A percentile compares a stretch with the other conserved stretches of the same genome.
Conservation (phyloP, 2,113 vertebrate genomes). For the Mixornis gularis region DNA sequence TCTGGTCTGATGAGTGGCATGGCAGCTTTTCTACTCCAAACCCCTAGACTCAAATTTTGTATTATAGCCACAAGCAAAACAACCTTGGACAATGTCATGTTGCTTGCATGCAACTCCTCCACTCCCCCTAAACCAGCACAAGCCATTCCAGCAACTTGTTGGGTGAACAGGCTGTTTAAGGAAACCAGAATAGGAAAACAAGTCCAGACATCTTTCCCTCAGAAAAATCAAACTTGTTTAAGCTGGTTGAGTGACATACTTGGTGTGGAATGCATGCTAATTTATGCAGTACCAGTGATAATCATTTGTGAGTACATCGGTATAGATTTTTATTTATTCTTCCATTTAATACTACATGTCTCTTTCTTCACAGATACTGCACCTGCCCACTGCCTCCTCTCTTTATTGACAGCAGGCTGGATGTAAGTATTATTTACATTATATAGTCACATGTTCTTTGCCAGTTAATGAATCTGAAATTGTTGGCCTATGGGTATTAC, state of each 20-base stretch:
- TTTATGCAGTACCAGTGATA: background rate
- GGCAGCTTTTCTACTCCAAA: background rate
- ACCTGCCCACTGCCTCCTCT: background rate
- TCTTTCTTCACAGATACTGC: background rate
- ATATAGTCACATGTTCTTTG: background rate
- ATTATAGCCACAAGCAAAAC: background rate
- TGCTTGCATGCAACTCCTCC: background rate
- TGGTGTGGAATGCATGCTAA: background rate
- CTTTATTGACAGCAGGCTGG: background rate
- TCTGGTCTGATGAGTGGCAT: background rate
- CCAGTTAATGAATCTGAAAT: background rate
- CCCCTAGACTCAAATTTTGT: background rate
- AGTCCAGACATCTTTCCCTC: background rate
- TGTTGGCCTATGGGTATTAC: background rate
- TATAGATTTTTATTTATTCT: background rate
- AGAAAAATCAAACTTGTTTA: background rate
- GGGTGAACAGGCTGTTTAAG: background rate
- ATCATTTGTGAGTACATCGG: background rate
- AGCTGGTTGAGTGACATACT: background rate
- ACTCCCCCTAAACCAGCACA: background rate
- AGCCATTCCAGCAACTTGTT: background rate
- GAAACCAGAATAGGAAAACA: background rate
- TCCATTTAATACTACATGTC: background rate
- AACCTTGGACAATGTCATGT: background rate
- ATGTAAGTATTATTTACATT: background rate